Evolutionary conservation across 2,797 vertebrate species (phyloP).

Genomic region (Enteromius viviparus): DNA sequence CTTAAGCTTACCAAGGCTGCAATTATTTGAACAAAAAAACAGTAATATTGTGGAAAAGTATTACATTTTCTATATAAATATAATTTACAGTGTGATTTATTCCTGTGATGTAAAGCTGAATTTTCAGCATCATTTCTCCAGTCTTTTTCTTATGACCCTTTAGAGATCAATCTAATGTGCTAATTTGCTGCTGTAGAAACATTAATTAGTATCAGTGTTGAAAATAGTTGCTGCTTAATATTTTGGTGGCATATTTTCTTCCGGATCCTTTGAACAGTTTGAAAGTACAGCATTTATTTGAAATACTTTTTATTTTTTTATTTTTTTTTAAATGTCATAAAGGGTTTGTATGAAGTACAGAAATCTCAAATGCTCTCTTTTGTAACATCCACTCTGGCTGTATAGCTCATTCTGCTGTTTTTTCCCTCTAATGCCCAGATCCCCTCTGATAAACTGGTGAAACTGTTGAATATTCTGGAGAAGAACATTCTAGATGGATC

Average conservation of each 20-base stretch:
- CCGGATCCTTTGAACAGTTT: too few relatives aligned
- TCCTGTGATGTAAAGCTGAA: not conserved
- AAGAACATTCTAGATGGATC: slow-evolving; percentile 97
- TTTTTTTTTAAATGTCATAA: too few relatives aligned
- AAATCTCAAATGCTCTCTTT: not conserved
- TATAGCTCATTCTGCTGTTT: not conserved
- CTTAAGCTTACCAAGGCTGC: not conserved
- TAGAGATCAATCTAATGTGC: not conserved
- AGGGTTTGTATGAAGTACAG: not conserved
- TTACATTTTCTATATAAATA: not conserved
- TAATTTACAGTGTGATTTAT: not conserved
- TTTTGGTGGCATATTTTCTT: too few relatives aligned
- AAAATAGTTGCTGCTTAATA: too few relatives aligned
- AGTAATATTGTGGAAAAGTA: not conserved
- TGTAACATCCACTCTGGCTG: not conserved
- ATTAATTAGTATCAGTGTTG: too few relatives aligned
- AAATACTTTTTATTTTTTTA: not conserved
- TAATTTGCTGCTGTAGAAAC: not conserved
- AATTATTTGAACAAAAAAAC: not conserved
- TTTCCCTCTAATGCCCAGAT: slow-evolving; percentile 73
- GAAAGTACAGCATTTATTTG: not conserved
- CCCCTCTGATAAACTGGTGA: slow-evolving; percentile 90
- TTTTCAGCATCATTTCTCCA: not conserved
- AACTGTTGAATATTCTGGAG: slow-evolving; percentile 91
- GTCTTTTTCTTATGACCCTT: not conserved